Conservation (phyloP, 1,140 invertebrate genomes). For the Penaeus japonicus region DNA sequence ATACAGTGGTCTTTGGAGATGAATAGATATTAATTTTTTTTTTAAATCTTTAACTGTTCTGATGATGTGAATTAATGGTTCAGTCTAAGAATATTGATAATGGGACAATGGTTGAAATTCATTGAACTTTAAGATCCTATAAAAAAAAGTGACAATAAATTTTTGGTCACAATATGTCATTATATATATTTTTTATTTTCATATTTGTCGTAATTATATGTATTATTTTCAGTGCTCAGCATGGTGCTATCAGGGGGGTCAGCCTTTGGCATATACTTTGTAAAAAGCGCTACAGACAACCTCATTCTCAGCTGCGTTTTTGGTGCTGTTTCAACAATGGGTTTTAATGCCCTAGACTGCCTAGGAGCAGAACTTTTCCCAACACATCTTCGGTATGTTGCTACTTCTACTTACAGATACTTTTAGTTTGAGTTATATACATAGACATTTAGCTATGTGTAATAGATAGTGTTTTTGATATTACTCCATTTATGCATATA, state of each 20-base stretch:
- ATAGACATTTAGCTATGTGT: background rate
- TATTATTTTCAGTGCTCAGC: constrained; percentile 75
- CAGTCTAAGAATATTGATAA: no score
- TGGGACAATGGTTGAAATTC: background rate
- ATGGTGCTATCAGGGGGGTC: constrained; percentile 76
- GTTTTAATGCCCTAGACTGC: constrained; percentile 86
- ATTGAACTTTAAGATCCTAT: no score
- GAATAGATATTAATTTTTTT: no score
- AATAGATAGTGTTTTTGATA: background rate
- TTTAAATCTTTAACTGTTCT: no score
- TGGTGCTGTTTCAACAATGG: constrained; percentile 86
- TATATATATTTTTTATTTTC: constrained; percentile 51
- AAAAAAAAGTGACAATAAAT: no score
- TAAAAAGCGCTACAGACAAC: constrained; percentile 75
- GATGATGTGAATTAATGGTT: no score
- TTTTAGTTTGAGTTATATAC: background rate
- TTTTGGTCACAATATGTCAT: background rate
- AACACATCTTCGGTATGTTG: constrained; percentile 57
- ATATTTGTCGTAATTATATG: constrained; percentile 61
- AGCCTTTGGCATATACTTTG: constrained; percentile 80
- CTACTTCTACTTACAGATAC: background rate
- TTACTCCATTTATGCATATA: background rate
- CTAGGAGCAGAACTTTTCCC: constrained; percentile 65
- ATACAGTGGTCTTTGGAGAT: no score
- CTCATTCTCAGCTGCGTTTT: constrained; percentile 77